Percentiles rank a stretch among this genome's conserved stretches.
These are phyloP conservation scores for Amiota mariae DNA, from an alignment of 2,888 invertebrate genomes.

Conservation along the genomic window DNA sequence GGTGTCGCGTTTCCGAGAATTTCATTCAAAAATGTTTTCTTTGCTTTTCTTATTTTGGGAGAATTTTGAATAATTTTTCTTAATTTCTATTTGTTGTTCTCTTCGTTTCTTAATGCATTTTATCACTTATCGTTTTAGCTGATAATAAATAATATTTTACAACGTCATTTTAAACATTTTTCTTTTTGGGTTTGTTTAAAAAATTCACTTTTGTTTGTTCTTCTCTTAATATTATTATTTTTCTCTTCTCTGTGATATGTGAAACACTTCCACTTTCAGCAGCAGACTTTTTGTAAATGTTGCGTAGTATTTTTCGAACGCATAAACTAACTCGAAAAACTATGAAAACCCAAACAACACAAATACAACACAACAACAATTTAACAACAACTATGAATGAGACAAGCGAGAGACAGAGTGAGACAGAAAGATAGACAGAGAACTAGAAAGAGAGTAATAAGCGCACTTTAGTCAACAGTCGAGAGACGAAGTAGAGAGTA, in stretches of 20 bases:
- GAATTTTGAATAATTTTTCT: not conserved
- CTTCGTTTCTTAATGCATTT: not conserved
- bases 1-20: too few relatives aligned
- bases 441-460: slow-evolving; percentile 25
- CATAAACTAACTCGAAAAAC: slow-evolving; percentile 40
- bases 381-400: slow-evolving; percentile 29
- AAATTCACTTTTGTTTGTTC: not conserved
- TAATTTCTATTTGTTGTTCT: not conserved
- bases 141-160: too few relatives aligned
- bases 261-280: slow-evolving; percentile 68
- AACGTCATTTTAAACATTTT: too few relatives aligned
- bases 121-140: too few relatives aligned
- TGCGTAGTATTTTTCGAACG: slow-evolving; percentile 59
- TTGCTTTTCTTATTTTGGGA: too few relatives aligned
- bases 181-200: not conserved
- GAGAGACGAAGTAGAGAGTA: slow-evolving; percentile 65
- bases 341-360: not conserved
- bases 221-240: not conserved
- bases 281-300: slow-evolving; percentile 70
- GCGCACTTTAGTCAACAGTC: slow-evolving; percentile 41
- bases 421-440: slow-evolving; percentile 30
- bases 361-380: slow-evolving; percentile 11
- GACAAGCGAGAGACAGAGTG: slow-evolving; percentile 37
- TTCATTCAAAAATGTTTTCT: too few relatives aligned
- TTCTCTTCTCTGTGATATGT: slow-evolving; percentile 14